Evolutionary conservation across 2,888 invertebrate genomes (phyloP).

Genomic region (Carabus problematicus): DNA sequence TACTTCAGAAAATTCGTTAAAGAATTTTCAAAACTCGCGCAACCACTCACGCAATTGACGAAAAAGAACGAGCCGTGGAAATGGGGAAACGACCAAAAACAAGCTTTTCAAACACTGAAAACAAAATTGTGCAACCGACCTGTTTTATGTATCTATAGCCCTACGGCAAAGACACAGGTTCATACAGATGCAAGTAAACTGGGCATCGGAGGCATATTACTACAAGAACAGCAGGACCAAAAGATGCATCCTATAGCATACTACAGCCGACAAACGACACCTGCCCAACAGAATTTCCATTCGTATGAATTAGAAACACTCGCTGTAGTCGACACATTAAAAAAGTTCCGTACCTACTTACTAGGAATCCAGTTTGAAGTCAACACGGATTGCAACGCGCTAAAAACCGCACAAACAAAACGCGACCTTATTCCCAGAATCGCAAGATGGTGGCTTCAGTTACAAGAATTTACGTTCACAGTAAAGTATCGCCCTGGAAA

Average conservation of each 20-base stretch:
- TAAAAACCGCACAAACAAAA: conserved; percentile 14
- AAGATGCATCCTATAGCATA: conserved; percentile 50
- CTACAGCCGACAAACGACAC: conserved; percentile 50
- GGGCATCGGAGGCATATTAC: conserved; percentile 49
- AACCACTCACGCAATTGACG: not conserved
- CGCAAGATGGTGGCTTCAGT: not conserved
- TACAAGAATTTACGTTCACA: not conserved
- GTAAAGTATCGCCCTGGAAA: not conserved
- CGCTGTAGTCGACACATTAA: conserved; percentile 52
- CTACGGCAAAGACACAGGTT: conserved; percentile 45
- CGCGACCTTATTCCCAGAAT: not conserved
- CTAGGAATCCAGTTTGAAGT: not conserved
- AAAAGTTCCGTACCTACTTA: conserved; percentile 45
- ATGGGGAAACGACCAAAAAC: not conserved
- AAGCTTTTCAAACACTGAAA: not conserved
- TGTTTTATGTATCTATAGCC: conserved; percentile 41
- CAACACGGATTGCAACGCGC: not conserved
- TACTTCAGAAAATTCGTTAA: conserved; percentile 21
- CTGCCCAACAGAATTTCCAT: conserved; percentile 46
- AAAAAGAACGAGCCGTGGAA: not conserved
- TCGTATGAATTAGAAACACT: conserved; percentile 53
- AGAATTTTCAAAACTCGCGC: conserved; percentile 18
- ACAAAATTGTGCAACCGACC: not conserved
- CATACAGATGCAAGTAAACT: conserved; percentile 49
- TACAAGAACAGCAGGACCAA: conserved; percentile 48